Percentiles rank a stretch among this genome's conserved stretches.
phyloP scores from a whole-genome alignment of 2,113 vertebrate species.

The Cavia porcellus region DNA sequence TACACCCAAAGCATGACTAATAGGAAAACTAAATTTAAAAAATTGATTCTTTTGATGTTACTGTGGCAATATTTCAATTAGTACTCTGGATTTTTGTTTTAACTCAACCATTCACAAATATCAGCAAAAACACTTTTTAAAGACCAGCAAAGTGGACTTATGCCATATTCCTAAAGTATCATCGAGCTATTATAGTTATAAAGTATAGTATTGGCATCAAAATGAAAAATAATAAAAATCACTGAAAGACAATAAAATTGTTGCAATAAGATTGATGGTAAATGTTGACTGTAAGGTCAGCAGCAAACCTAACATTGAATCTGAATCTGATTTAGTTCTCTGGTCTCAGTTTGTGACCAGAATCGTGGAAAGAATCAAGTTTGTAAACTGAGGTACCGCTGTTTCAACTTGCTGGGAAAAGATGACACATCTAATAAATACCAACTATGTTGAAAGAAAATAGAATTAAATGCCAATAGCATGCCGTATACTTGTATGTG shows the following conservation, averaged over 20 bases:
- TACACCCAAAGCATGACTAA: not conserved
- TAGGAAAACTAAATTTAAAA: not conserved
- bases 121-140: not conserved
- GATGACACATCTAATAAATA: not conserved
- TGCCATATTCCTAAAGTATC: not conserved
- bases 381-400: not conserved
- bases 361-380: not conserved
- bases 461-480: not conserved
- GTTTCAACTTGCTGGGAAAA: not conserved
- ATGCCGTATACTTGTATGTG: not conserved
- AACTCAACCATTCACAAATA: not conserved
- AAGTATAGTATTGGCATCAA: not conserved
- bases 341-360: not conserved
- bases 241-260: not conserved
- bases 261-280: not conserved
- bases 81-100: slow-evolving; percentile 17
- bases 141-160: not conserved
- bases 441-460: not conserved
- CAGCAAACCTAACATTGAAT: not conserved
- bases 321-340: not conserved
- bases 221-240: not conserved
- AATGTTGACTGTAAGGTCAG: not conserved
- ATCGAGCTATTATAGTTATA: not conserved
- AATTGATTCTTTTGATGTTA: not conserved
- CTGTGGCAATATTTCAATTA: slow-evolving; percentile 1